A percentile compares a stretch with the other conserved stretches of the same genome.
Evolutionary conservation across 2,888 invertebrate species (phyloP).

Genomic region (Syrphus vitripennis): DNA sequence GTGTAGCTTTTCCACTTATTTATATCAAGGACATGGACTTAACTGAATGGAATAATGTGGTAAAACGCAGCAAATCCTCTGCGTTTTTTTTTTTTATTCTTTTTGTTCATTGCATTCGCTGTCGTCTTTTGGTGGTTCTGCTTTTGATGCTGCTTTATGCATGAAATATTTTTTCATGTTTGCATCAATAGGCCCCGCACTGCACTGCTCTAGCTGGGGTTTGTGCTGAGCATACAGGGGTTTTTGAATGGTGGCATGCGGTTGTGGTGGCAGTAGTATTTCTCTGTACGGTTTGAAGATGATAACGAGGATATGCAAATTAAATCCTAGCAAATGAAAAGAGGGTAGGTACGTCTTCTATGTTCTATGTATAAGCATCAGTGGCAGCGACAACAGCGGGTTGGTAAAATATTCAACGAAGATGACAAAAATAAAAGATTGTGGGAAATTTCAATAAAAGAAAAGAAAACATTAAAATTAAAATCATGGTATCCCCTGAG

Average conservation of each 20-base stretch:
- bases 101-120: conserved; percentile 37
- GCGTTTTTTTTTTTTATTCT: too few relatives aligned
- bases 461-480: conserved; percentile 63
- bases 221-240: too few relatives aligned
- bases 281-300: not conserved
- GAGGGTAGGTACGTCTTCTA: not conserved
- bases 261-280: not conserved
- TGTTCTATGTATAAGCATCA: not conserved
- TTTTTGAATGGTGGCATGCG: not conserved
- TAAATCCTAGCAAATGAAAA: conserved; percentile 32
- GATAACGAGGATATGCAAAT: conserved; percentile 68
- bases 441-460: conserved; percentile 53
- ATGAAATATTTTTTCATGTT: conserved; percentile 48
- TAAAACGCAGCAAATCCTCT: conserved; percentile 44
- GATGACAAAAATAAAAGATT: conserved; percentile 2
- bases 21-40: conserved; percentile 38
- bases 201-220: not conserved
- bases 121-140: conserved; percentile 21
- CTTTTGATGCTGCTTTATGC: conserved; percentile 21
- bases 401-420: not conserved
- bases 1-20: conserved; percentile 5
- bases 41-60: conserved; percentile 35
- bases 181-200: conserved; percentile 33
- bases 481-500: conserved; percentile 21
- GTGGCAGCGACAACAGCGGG: not conserved